Conservation (phyloP, 2,797 vertebrate species). For the Threskiornis aethiopicus region DNA sequence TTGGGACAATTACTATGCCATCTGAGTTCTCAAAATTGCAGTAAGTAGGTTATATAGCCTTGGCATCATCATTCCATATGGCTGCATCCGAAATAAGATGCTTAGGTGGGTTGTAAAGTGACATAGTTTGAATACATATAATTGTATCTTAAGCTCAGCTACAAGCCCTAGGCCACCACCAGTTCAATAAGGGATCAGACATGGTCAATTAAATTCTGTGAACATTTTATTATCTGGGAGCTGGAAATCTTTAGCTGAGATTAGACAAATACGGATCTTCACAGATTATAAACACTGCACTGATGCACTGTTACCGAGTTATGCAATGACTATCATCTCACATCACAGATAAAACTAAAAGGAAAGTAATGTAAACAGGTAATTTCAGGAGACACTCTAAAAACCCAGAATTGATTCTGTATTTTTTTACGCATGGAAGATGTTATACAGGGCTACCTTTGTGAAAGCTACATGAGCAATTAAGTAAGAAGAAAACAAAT, state of each 20-base stretch:
- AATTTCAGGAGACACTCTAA: neutral
- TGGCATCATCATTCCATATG: conserved; percentile 69
- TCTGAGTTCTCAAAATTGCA: conserved; percentile 65
- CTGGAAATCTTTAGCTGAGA: neutral
- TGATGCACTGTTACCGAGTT: neutral
- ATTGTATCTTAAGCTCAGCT: conserved; percentile 33
- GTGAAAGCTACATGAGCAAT: neutral
- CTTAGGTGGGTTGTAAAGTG: conserved; percentile 50
- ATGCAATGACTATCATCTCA: neutral
- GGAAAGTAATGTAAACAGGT: neutral
- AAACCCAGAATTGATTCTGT: neutral
- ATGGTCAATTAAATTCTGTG: conserved; percentile 11
- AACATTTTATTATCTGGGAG: conserved; percentile 7
- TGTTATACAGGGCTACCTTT: neutral
- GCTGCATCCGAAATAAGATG: conserved; percentile 61
- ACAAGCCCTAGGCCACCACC: neutral
- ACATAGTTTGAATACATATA: conserved; percentile 29
- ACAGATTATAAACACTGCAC: neutral
- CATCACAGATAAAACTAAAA: neutral
- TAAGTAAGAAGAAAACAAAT: neutral
- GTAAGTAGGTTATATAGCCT: conserved; percentile 51
- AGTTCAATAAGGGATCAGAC: conserved; percentile 41
- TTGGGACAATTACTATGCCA: conserved; percentile 69
- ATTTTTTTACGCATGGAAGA: neutral
- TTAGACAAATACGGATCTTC: neutral